phyloP scores from a whole-genome alignment of 92 coral and sea anemone genomes.

The Hydrozoanthus gracilis region DNA sequence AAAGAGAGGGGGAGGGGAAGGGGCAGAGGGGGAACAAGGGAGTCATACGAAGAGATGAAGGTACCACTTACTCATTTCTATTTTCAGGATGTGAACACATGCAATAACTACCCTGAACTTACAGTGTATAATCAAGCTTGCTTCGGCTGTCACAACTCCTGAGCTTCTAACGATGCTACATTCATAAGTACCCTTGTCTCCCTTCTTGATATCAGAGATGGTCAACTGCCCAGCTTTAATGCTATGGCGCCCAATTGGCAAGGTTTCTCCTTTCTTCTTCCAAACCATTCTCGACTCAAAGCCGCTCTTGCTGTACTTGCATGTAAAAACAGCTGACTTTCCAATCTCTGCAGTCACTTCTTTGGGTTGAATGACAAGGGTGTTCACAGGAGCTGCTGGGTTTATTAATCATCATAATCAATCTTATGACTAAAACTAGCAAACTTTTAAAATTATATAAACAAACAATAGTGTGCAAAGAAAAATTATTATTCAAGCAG shows the following conservation, averaged over 20 bases:
- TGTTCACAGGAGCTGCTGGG: constrained; percentile 59
- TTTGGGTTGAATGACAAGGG: constrained; percentile 70
- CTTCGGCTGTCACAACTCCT: constrained; percentile 64
- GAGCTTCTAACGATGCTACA: constrained; percentile 64
- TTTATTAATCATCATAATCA: no score
- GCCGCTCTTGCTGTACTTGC: constrained; percentile 73
- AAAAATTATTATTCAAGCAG: no score
- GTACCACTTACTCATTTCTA: neutral
- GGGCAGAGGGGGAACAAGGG: no score
- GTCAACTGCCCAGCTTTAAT: constrained; percentile 59
- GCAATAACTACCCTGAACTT: constrained; percentile 42
- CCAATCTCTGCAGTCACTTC: constrained; percentile 59
- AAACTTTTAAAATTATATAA: no score
- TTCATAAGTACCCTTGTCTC: constrained; percentile 77
- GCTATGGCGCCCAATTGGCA: constrained; percentile 66
- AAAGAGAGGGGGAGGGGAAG: no score
- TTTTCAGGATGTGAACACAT: neutral
- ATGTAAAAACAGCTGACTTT: constrained; percentile 47
- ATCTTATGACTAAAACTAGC: no score
- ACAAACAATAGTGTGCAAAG: no score
- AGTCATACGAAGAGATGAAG: neutral
- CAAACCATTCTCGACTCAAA: constrained; percentile 68
- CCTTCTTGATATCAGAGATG: constrained; percentile 47
- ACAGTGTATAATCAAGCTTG: constrained; percentile 75
- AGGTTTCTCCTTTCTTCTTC: constrained; percentile 73